Evolutionary conservation across 2,888 invertebrate species (phyloP).

Genomic region (Cheilosia grossa): DNA sequence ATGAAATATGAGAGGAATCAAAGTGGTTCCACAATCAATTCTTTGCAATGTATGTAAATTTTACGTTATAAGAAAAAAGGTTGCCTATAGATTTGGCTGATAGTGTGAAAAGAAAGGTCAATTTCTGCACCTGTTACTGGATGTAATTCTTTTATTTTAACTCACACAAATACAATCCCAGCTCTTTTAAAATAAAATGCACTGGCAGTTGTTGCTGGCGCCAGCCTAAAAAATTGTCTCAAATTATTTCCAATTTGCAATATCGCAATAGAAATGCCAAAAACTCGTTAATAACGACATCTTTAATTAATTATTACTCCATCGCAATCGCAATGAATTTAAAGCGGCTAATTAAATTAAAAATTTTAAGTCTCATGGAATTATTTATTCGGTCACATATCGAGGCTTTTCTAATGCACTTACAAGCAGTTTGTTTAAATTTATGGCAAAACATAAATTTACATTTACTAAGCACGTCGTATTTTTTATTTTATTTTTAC

Average conservation of each 20-base stretch:
- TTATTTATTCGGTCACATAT: neutral
- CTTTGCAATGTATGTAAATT: no score
- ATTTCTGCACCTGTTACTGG: no score
- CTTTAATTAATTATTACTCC: slow-evolving; percentile 15
- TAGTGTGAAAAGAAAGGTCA: no score
- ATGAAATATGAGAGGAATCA: no score
- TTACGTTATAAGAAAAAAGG: no score
- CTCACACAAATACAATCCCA: no score
- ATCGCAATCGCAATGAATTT: slow-evolving; percentile 6
- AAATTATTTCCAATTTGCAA: neutral
- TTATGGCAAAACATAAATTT: slow-evolving; percentile 18
- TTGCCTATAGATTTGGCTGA: no score
- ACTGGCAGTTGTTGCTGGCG: no score
- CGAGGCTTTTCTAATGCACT: slow-evolving; percentile 1
- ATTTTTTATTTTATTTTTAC: neutral
- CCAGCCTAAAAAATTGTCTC: no score
- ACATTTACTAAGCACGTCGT: neutral
- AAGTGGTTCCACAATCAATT: no score
- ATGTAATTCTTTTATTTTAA: no score
- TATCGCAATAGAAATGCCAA: neutral
- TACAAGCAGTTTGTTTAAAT: neutral
- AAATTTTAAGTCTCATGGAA: neutral
- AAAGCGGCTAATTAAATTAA: slow-evolving; percentile 17
- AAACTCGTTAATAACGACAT: neutral
- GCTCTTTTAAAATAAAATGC: no score